Base-by-base conservation (phyloP, 2,113 vertebrate genomes). In the Meles meles region DNA sequence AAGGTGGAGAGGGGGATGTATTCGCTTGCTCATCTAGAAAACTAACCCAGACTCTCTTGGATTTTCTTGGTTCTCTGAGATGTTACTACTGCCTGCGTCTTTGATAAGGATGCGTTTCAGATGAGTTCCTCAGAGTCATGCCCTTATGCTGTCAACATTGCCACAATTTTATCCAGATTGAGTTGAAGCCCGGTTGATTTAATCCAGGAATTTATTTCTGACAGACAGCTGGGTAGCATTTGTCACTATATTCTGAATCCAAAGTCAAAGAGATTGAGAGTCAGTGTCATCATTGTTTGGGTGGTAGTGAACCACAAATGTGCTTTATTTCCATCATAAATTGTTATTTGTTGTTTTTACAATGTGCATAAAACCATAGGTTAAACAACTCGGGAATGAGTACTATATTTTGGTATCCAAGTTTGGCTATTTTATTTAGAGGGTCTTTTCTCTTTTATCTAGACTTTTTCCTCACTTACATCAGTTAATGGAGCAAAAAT, bases 181-280 rank as follows among this genome's bases (percentile, higher is more conserved):
- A 71, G n/a, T 49, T 93, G 88, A 96, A 93, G 47, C 15, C 55
- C 74, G 94, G 44, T 93, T 96, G 96, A 97, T 97, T 98, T 98
- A 97, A 95, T 92, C 76, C 63, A 72, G 83, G 92, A 96, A 97
- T 98, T 94, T 97, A 97, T 97, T 97, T 97, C 88, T 95, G 93
- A 97, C 80, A 97, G 86, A 94, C 88, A 94, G 52, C 89, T 93
- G 89, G 91, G 61, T 89, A 95, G 82, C 67, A 94, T 97, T 97
- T 94, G 72, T 97, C 93, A 97, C 91, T 97, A 79, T 85, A 86
- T 94, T 98, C 96, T 84, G 89, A 97, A 94, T 97, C 61, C 74
- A 74, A 89, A 94, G 93, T 94, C 94, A 97, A 37, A 90, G 96
- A 98, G 96, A 97, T 93, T 97, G 93, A 98, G 49, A 82, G 81